Base-by-base conservation (phyloP, 2,888 invertebrate genomes). In the Plagodis dolabraria region DNA sequence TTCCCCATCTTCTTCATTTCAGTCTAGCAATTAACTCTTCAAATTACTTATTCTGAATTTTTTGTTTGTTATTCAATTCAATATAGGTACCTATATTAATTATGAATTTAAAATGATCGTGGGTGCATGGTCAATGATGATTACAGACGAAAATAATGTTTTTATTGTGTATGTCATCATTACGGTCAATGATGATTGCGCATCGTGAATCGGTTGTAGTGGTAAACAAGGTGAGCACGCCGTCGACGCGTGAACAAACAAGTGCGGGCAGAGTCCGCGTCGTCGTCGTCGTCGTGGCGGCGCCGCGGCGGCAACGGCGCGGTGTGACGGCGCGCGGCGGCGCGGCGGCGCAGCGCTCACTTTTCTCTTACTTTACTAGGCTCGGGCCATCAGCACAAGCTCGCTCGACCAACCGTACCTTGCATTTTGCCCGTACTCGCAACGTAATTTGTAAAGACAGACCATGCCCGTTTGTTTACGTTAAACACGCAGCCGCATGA, bases 171-270 rank as follows among this genome's bases (percentile, higher is more conserved):
- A 55, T 74, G 71, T 73, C 71, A 79, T 73, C 71, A 79, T 75
- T 75, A 77, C 75, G 70, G 71, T 67, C 72, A 36, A 73, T 76
- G 76, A 80, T 81, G 83, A 83, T 81, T 83, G 79, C 76, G 76
- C 75, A 78, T 80, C 76, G 79, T 80, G 83, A 82, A 78, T 72
- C 83, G 83, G 76, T 77, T 74, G 82, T 51, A 58, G 81, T 86
- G 76, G 87, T 90, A 89, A 89, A 91, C 88, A 90, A 89, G 84
- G 79, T 80, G 83, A 78, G 83, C 92, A 91, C 85, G 90, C 82
- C 68, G 83, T 53, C 79, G 75, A 75, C 85, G 88, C 92, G 91
- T 92, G 91, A 87, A 91, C 88, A 92, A 91, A 91, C 91, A 91
- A 91, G 86, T 87, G 83, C 74, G 77, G 72, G 53, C 56, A 56